Conservation (phyloP, 2,113 vertebrate genomes). For the Riparia riparia region DNA sequence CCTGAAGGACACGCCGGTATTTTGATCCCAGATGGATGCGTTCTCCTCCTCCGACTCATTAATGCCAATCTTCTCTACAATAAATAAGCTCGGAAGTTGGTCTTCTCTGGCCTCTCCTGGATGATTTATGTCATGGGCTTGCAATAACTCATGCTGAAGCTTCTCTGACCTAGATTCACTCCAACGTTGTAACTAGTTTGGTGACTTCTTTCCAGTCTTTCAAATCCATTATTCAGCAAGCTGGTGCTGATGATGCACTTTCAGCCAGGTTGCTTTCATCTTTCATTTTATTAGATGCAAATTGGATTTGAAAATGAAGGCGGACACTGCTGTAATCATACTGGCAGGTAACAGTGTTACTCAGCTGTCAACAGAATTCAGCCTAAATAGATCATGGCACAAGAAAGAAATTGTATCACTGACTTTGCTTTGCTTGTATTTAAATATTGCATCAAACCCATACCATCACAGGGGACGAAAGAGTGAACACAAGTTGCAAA, state of each 20-base stretch:
- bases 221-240: slow-evolving; percentile 68
- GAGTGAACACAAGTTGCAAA: slow-evolving; percentile 10
- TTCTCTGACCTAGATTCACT: slow-evolving; percentile 52
- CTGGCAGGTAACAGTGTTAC: slow-evolving; percentile 41
- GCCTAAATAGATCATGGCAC: slow-evolving; percentile 49
- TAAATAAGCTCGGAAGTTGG: neutral
- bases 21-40: neutral
- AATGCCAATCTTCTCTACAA: slow-evolving; percentile 33
- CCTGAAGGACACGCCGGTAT: neutral
- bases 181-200: slow-evolving; percentile 11
- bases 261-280: slow-evolving; percentile 58
- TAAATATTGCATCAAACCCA: slow-evolving; percentile 59
- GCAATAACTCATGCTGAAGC: slow-evolving; percentile 48
- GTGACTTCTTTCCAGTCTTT: slow-evolving; percentile 46
- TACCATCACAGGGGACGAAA: slow-evolving; percentile 9
- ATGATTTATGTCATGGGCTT: slow-evolving; percentile 53
- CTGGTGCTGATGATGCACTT: slow-evolving; percentile 59
- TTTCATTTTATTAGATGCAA: slow-evolving; percentile 67
- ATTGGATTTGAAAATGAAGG: slow-evolving; percentile 65
- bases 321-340: slow-evolving; percentile 41
- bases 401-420: slow-evolving; percentile 42
- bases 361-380: slow-evolving; percentile 65
- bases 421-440: slow-evolving; percentile 37
- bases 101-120: slow-evolving; percentile 30
- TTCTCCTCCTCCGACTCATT: slow-evolving; percentile 22